Base-by-base conservation (phyloP, 2,888 invertebrate genomes). In the Polia nebulosa region DNA sequence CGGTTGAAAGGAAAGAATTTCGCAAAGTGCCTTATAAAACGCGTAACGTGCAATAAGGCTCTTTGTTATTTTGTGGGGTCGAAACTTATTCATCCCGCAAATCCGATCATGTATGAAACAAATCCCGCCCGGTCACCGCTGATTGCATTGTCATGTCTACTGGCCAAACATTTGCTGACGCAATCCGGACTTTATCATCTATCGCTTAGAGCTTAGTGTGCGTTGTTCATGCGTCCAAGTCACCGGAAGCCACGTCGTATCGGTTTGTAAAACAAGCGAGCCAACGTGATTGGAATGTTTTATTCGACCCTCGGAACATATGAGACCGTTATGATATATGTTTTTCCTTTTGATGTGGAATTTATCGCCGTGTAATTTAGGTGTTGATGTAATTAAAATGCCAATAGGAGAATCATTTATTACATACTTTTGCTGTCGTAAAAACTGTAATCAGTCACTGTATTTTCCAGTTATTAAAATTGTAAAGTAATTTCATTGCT, bases 81-180 rank as follows among this genome's bases (percentile, higher is more conserved):
- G 92, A 94, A 95, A 95, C 95, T 94, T 95, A 95, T 95, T 95
- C 95, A 95, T 95, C 95, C 95, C 90, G 92, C 92, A 95, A 95
- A 95, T 95, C 95, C 95, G 93, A 89, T 94, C 95, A 94, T 95
- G 95, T 95, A 95, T 93, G 95, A 95, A 92, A 90, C 92, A 95
- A 95, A 95, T 95, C 95, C 95, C 91, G 92, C 91, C 89, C 94
- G 95, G 95, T 95, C 95, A 95, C 93, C 95, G 95, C 92, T 95
- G 95, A 95, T 95, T 95, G 95, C 95, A 94, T 94, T 95, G 95
- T 95, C 95, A 95, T 95, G 94, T 95, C 93, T 92, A 91, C 90
- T 89, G 90, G 90, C 87, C 90, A 75, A 58, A 61, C 45, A 41
- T 52, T 22, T 52, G 41, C 25, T 61, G 62, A 63, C 29, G 72